Evolutionary conservation across 2,113 vertebrate species (phyloP).

Genomic region (Malurus elegans): DNA sequence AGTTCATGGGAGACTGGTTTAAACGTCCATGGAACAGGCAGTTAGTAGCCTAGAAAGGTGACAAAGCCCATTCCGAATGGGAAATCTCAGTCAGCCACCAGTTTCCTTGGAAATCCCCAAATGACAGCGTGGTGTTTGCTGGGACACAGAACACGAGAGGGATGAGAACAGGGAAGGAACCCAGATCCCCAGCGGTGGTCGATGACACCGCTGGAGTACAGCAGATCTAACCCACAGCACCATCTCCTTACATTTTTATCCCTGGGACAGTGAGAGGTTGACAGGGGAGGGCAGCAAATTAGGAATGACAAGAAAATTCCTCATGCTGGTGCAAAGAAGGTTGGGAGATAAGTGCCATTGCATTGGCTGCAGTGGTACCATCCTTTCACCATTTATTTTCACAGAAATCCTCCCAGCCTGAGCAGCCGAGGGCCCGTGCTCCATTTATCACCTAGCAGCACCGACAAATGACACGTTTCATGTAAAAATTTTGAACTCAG

Average conservation of each 20-base stretch:
- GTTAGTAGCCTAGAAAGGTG: not conserved
- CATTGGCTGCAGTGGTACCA: not conserved
- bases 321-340: accelerated
- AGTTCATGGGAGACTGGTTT: not conserved
- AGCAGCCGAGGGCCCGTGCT: not conserved
- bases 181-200: not conserved
- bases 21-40: not conserved
- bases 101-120: not conserved
- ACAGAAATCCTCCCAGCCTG: not conserved
- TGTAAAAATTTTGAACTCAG: not conserved
- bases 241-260: accelerated
- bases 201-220: accelerated
- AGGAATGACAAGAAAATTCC: not conserved
- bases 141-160: accelerated
- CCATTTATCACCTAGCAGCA: not conserved
- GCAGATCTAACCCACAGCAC: not conserved
- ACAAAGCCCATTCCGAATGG: not conserved
- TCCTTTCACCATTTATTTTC: not conserved
- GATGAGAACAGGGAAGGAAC: not conserved
- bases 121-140: not conserved
- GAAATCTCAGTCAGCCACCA: not conserved
- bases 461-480: not conserved
- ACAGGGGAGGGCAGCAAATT: not conserved
- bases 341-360: not conserved
- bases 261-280: not conserved